Evolutionary conservation across 2,797 vertebrate species (phyloP).

Genomic region (Alauda arvensis): DNA sequence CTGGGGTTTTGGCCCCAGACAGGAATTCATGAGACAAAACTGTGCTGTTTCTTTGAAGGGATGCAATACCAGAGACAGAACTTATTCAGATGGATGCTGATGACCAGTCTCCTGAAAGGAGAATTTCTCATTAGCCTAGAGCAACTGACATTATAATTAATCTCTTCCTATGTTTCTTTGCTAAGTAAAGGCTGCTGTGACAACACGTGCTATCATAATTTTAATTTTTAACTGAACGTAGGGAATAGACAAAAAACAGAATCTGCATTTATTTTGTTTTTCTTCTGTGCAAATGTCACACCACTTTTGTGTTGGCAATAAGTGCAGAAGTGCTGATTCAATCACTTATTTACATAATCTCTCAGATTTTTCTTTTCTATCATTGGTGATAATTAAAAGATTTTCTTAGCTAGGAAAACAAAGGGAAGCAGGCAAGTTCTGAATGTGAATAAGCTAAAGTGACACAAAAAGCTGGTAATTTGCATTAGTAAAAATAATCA

Average conservation of each 20-base stretch:
- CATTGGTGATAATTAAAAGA: slow-evolving; percentile 13
- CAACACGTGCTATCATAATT: not conserved
- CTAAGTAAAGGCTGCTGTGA: not conserved
- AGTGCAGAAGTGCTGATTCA: slow-evolving; percentile 23
- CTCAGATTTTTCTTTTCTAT: slow-evolving; percentile 18
- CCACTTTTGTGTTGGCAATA: not conserved
- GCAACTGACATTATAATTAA: not conserved
- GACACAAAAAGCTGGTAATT: slow-evolving; percentile 1
- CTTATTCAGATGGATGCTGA: not conserved
- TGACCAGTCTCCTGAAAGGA: not conserved
- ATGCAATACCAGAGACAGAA: not conserved
- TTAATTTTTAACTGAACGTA: not conserved
- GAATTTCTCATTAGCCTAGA: slow-evolving; percentile 2
- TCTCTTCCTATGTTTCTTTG: not conserved
- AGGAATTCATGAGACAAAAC: not conserved
- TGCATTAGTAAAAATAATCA: slow-evolving; percentile 9
- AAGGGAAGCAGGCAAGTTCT: slow-evolving; percentile 64
- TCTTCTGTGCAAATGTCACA: slow-evolving; percentile 11
- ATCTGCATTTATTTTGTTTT: slow-evolving; percentile 3
- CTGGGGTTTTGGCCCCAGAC: not conserved
- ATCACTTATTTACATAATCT: slow-evolving; percentile 32
- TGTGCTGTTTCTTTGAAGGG: not conserved
- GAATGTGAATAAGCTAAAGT: not conserved
- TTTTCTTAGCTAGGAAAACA: slow-evolving; percentile 62
- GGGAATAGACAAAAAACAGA: not conserved